phyloP scores from a whole-genome alignment of 2,797 vertebrate genomes.

The Microctenopoma steveboyesi region DNA sequence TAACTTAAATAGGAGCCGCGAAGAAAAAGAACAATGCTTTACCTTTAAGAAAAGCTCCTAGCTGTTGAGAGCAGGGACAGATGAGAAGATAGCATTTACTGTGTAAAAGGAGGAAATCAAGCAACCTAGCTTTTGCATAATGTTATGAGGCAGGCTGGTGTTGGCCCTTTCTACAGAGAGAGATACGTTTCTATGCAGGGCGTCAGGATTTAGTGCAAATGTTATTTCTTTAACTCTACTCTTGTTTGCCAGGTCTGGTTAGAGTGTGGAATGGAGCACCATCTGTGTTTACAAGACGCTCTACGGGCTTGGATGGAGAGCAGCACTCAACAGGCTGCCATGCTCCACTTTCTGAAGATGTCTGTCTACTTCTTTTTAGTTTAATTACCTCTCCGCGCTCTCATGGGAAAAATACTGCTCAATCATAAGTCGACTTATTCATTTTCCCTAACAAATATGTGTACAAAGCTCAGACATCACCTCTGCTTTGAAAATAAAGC shows the following conservation, averaged over 20 bases:
- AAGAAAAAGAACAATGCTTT: conserved; percentile 32
- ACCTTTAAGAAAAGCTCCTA: not conserved
- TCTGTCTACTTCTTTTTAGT: conserved; percentile 4
- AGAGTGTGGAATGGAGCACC: conserved; percentile 63
- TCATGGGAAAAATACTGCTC: conserved; percentile 30
- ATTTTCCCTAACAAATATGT: conserved; percentile 21
- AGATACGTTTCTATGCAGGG: conserved; percentile 57
- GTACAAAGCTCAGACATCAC: conserved; percentile 55
- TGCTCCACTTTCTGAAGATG: conserved; percentile 44
- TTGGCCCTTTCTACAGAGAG: conserved; percentile 45
- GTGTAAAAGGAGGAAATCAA: conserved; percentile 38
- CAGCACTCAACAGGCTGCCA: conserved; percentile 30
- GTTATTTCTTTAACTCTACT: conserved; percentile 59
- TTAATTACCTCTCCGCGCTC: conserved; percentile 2
- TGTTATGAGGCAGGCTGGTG: conserved; percentile 80
- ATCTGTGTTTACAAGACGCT: conserved; percentile 60
- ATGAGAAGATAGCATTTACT: conserved; percentile 18
- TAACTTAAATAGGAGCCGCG: conserved; percentile 44
- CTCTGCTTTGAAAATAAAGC: conserved; percentile 77
- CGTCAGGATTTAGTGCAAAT: conserved; percentile 78
- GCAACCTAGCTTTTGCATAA: conserved; percentile 80
- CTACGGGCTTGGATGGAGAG: conserved; percentile 48
- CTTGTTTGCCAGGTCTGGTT: conserved; percentile 56
- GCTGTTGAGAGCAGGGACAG: conserved; percentile 12
- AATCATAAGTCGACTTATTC: conserved; percentile 14